Conservation (phyloP, 2,113 vertebrate genomes). For the Columbina picui region DNA sequence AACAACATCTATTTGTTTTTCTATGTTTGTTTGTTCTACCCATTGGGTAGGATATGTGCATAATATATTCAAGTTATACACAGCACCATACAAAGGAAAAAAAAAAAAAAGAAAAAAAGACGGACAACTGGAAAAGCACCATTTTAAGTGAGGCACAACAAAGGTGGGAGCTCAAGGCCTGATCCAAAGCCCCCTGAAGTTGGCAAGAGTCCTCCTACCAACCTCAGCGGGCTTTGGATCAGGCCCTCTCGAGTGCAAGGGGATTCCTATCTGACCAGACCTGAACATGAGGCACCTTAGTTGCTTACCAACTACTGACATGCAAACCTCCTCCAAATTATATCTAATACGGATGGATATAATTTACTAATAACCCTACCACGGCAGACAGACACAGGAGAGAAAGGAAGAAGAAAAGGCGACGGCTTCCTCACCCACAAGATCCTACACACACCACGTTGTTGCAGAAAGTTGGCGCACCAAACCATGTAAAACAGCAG, state of each 20-base stretch:
- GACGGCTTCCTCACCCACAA: conserved; percentile 19
- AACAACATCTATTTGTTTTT: conserved; percentile 83
- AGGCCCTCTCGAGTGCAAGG: conserved; percentile 80
- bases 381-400: conserved; percentile 36
- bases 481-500: conserved; percentile 71
- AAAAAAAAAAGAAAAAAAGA: conserved; percentile 74
- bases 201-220: not conserved
- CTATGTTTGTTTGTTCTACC: conserved; percentile 87
- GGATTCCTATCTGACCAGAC: conserved; percentile 86
- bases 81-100: conserved; percentile 93
- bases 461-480: conserved; percentile 26
- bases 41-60: conserved; percentile 99
- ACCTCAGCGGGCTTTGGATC: not conserved
- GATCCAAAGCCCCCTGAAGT: not conserved
- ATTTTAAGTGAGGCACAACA: conserved; percentile 93
- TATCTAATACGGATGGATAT: not conserved
- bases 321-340: conserved; percentile 81
- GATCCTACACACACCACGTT: not conserved
- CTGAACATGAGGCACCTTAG: conserved; percentile 85
- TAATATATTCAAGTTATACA: conserved; percentile 97
- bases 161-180: conserved; percentile 78
- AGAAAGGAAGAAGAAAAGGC: not conserved
- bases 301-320: conserved; percentile 80
- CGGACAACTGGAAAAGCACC: conserved; percentile 92
- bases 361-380: conserved; percentile 64